Evolutionary conservation across 2,888 invertebrate species (phyloP).

Genomic region (Megalurothrips usitatus): DNA sequence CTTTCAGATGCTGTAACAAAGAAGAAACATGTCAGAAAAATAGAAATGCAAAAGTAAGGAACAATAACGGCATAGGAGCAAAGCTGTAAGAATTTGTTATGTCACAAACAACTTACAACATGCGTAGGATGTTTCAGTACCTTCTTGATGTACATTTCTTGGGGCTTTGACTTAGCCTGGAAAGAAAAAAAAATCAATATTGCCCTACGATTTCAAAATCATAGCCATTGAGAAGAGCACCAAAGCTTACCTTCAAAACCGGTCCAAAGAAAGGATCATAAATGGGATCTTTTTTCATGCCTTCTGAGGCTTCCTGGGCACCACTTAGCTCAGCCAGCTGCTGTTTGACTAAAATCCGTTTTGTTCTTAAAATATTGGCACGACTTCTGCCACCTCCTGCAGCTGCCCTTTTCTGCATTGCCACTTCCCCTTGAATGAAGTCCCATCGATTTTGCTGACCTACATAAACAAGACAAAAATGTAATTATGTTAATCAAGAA

Average conservation of each 20-base stretch:
- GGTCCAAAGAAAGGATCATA: not conserved
- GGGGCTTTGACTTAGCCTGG: not conserved
- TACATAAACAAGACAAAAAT: slow-evolving; percentile 34
- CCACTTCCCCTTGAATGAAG: slow-evolving; percentile 78
- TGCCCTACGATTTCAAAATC: too few species aligned
- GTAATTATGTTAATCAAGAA: slow-evolving; percentile 14
- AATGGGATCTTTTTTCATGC: not conserved
- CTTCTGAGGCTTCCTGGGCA: not conserved
- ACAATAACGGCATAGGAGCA: too few species aligned
- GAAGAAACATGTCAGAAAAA: not conserved
- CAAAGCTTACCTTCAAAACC: not conserved
- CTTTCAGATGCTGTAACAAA: not conserved
- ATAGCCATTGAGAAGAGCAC: too few species aligned
- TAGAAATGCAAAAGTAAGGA: too few species aligned
- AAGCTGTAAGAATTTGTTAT: not conserved
- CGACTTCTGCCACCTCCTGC: slow-evolving; percentile 38
- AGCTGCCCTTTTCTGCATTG: slow-evolving; percentile 50
- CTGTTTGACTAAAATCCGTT: not conserved
- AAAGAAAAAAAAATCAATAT: not conserved
- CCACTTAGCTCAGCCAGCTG: not conserved
- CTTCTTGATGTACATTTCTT: slow-evolving; percentile 3
- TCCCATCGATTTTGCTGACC: slow-evolving; percentile 67
- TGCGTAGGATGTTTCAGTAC: not conserved
- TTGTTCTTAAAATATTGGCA: not conserved
- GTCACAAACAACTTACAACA: not conserved